These are phyloP conservation scores for Patella depressa DNA, from an alignment of 2,888 invertebrate genomes.

Conservation along the genomic window DNA sequence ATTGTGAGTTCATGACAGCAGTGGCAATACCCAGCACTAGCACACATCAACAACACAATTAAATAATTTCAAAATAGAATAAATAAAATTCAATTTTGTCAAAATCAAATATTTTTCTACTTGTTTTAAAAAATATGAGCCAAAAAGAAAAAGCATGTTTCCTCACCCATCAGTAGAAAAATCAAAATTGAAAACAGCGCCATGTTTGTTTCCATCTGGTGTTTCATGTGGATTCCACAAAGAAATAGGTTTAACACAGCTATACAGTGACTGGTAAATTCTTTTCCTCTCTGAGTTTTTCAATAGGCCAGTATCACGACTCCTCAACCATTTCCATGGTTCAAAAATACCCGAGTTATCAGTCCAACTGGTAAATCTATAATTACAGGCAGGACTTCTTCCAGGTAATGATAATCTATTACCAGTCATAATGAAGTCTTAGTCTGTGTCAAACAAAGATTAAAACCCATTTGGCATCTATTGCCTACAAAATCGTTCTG, in stretches of 20 bases:
- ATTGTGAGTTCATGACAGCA: too few species aligned
- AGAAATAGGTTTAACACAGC: constrained; percentile 43
- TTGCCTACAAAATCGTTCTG: too few species aligned
- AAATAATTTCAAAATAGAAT: too few species aligned
- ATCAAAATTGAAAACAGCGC: constrained; percentile 66
- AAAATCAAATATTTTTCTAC: constrained; percentile 63
- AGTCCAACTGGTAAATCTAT: not conserved
- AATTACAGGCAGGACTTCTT: not conserved
- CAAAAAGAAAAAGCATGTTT: too few species aligned
- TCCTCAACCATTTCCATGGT: constrained; percentile 37
- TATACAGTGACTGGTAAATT: constrained; percentile 78
- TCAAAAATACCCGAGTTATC: not conserved
- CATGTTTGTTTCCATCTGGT: constrained; percentile 54
- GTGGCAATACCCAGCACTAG: too few species aligned
- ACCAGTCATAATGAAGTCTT: too few species aligned
- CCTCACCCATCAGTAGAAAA: constrained; percentile 65
- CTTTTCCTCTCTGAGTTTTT: constrained; percentile 78
- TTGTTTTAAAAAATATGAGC: constrained; percentile 78
- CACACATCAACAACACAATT: too few species aligned
- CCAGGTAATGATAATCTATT: not conserved
- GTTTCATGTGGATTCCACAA: constrained; percentile 59
- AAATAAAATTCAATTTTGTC: not conserved
- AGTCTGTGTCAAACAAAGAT: too few species aligned
- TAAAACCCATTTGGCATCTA: too few species aligned
- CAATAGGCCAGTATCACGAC: constrained; percentile 36